These are phyloP conservation scores for Drusus annulatus DNA, from an alignment of 1,140 invertebrate genomes.

Conservation along the genomic window DNA sequence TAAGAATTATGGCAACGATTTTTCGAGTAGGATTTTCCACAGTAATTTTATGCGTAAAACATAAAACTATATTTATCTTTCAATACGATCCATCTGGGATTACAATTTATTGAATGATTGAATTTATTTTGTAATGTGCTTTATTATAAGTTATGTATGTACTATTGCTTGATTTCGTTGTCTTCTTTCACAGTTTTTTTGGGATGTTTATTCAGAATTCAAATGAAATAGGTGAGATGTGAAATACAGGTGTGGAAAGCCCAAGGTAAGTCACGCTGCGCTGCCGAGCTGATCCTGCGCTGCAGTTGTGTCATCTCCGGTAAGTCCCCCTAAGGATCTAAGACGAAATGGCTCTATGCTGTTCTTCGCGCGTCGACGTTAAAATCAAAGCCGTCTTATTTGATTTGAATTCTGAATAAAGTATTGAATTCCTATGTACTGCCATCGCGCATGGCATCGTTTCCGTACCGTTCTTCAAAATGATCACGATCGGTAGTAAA, in stretches of 20 bases:
- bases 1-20: too few species aligned
- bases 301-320: neutral
- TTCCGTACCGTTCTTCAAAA: conserved; percentile 38
- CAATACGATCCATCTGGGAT: too few species aligned
- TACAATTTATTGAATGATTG: too few species aligned
- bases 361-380: neutral
- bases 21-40: too few species aligned
- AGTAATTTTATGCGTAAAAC: too few species aligned
- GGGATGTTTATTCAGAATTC: conserved; percentile 22
- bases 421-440: conserved; percentile 4
- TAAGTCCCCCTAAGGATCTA: neutral
- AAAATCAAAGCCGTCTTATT: neutral
- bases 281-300: neutral
- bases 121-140: too few species aligned
- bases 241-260: neutral
- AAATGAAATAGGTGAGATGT: conserved; percentile 6
- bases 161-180: too few species aligned
- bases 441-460: conserved; percentile 32
- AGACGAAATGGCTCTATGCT: neutral
- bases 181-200: too few species aligned
- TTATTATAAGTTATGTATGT: too few species aligned
- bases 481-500: conserved; percentile 38
- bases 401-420: conserved; percentile 32
- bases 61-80: too few species aligned
- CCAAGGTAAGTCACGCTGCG: conserved; percentile 16